A percentile compares a stretch with the other conserved stretches of the same genome.
Conservation (phyloP, 2,797 vertebrate genomes). For the Oryzias sinensis region DNA sequence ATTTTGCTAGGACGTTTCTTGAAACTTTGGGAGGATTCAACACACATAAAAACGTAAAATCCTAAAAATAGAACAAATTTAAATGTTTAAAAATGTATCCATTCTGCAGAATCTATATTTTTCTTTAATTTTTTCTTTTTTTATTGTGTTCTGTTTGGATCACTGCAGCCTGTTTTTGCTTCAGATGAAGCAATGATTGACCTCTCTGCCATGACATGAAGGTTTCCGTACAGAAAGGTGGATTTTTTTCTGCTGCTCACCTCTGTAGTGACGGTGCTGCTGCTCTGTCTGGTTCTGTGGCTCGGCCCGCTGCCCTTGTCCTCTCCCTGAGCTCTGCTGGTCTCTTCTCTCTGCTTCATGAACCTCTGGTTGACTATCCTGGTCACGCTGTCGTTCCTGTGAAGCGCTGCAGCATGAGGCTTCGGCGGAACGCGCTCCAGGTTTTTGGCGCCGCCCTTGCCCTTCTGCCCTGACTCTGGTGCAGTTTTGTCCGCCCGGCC, state of each 20-base stretch:
- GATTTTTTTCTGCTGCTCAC: slow-evolving; percentile 61
- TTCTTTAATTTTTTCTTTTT: no score
- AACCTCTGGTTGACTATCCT: slow-evolving; percentile 89
- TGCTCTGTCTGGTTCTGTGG: slow-evolving; percentile 70
- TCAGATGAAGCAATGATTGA: no score
- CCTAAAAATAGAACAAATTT: no score
- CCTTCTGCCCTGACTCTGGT: slow-evolving; percentile 28
- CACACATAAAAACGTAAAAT: no score
- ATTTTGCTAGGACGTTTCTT: no score
- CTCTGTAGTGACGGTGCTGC: slow-evolving; percentile 74
- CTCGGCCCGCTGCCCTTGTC: slow-evolving; percentile 43
- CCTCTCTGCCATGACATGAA: no score
- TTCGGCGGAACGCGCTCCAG: slow-evolving; percentile 62
- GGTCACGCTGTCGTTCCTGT: slow-evolving; percentile 83
- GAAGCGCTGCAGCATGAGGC: slow-evolving; percentile 58
- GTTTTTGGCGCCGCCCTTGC: slow-evolving; percentile 74
- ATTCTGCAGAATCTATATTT: no score
- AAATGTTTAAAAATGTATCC: no score
- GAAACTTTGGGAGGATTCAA: no score
- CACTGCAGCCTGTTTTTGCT: no score
- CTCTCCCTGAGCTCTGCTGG: slow-evolving; percentile 55
- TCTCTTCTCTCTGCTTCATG: slow-evolving; percentile 85
- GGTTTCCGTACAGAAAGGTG: background rate
- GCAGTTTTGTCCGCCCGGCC: slow-evolving; percentile 81
- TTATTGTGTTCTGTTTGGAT: no score